Percentiles rank a stretch among this genome's conserved stretches.
phyloP scores from a whole-genome alignment of 2,888 invertebrate species.

The Torymus auratus region DNA sequence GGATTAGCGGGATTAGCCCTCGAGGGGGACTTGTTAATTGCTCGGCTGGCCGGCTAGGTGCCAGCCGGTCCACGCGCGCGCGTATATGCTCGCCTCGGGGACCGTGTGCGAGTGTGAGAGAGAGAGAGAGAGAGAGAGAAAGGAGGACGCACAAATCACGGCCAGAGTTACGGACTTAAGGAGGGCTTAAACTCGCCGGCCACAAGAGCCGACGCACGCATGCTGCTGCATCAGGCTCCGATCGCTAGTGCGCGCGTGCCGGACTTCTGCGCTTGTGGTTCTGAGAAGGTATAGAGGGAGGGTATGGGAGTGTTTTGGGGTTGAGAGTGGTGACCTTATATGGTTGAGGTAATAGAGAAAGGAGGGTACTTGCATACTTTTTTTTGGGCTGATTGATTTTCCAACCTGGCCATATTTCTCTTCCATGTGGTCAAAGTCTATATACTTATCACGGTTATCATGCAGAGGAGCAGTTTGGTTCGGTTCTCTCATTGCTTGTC shows the following conservation, averaged over 20 bases:
- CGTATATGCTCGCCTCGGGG: constrained; percentile 3
- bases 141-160: constrained; percentile 72
- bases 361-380: no score
- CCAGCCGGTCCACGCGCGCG: not conserved
- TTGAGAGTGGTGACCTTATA: no score
- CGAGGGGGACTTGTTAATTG: constrained; percentile 77
- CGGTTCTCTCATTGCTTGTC: no score
- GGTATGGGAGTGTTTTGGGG: no score
- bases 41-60: constrained; percentile 65
- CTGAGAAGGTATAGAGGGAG: no score
- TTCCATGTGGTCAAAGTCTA: no score
- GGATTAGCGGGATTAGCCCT: constrained; percentile 76
- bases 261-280: not conserved
- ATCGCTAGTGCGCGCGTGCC: constrained; percentile 5
- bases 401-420: no score
- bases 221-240: not conserved
- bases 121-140: constrained; percentile 18
- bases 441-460: no score
- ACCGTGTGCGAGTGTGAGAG: constrained; percentile 23
- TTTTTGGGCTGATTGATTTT: no score
- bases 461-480: no score
- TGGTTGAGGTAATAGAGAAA: no score
- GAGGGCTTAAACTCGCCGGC: constrained; percentile 68
- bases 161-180: constrained; percentile 75
- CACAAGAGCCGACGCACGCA: constrained; percentile 46